These are phyloP conservation scores for Phaedon cochleariae DNA, from an alignment of 2,888 invertebrate genomes.

Conservation along the genomic window DNA sequence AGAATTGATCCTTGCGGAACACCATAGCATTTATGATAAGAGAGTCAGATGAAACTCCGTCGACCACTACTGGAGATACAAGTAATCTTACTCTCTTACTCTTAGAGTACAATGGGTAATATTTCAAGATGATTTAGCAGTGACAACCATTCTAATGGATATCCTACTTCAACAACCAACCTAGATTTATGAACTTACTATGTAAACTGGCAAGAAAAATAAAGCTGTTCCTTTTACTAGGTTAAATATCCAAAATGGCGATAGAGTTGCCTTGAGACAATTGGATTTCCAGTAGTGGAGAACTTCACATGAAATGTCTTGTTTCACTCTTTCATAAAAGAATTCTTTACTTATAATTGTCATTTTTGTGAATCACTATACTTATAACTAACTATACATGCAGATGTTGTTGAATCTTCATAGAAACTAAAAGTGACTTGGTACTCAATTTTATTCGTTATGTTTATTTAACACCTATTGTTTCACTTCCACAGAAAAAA, in stretches of 20 bases:
- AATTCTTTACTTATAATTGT: constrained; percentile 48
- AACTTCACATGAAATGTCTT: constrained; percentile 37
- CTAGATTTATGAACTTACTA: constrained; percentile 43
- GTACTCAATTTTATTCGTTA: not conserved
- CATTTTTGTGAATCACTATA: constrained; percentile 34
- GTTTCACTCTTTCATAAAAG: constrained; percentile 41
- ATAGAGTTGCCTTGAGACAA: constrained; percentile 38
- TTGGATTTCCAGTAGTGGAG: constrained; percentile 44
- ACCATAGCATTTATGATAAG: too few species aligned
- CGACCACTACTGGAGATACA: too few species aligned
- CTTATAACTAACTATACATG: too few species aligned
- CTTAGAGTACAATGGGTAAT: too few species aligned
- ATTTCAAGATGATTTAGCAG: too few species aligned
- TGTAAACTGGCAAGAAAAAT: constrained; percentile 31
- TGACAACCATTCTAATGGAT: too few species aligned
- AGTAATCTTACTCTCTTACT: too few species aligned
- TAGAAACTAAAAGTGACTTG: not conserved
- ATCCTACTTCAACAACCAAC: too few species aligned
- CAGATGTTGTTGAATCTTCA: too few species aligned
- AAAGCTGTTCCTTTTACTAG: constrained; percentile 43
- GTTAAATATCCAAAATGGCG: constrained; percentile 16
- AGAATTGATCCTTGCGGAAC: too few species aligned
- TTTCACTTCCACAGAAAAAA: too few species aligned
- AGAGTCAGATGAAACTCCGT: too few species aligned
- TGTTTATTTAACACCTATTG: not conserved